Percentiles rank a stretch among this genome's conserved stretches.
These are phyloP conservation scores for Luffia ferchaultella DNA, from an alignment of 2,888 invertebrate genomes.

Conservation along the genomic window DNA sequence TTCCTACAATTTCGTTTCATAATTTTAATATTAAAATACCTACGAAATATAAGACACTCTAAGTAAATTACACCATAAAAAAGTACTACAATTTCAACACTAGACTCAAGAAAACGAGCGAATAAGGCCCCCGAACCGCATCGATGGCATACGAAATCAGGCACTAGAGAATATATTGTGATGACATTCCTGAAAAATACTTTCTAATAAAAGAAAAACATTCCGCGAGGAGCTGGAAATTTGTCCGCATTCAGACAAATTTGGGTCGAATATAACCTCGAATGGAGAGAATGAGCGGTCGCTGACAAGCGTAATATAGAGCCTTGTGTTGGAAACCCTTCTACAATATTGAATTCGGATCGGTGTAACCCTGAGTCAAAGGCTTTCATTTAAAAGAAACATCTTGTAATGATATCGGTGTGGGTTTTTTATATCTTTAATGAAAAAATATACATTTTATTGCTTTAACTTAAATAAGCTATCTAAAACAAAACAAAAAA, in stretches of 20 bases:
- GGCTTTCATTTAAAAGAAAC: neutral
- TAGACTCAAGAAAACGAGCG: neutral
- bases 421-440: too few relatives aligned
- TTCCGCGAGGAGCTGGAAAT: slow-evolving; percentile 40
- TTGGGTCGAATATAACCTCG: slow-evolving; percentile 45
- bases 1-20: too few relatives aligned
- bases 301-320: slow-evolving; percentile 41
- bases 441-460: too few relatives aligned
- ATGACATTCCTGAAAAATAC: slow-evolving; percentile 42
- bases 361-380: slow-evolving; percentile 1
- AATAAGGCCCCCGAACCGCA: neutral
- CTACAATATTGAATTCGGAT: slow-evolving; percentile 34
- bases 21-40: too few relatives aligned
- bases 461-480: too few relatives aligned
- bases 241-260: slow-evolving; percentile 49
- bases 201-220: slow-evolving; percentile 40
- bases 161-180: slow-evolving; percentile 15
- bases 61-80: too few relatives aligned
- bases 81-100: too few relatives aligned
- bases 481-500: too few relatives aligned
- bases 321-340: slow-evolving; percentile 30
- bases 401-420: neutral
- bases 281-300: slow-evolving; percentile 41
- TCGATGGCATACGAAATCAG: neutral
- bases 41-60: too few relatives aligned